phyloP scores from a whole-genome alignment of 2,888 invertebrate species.

The Lasioglossum figueresi region DNA sequence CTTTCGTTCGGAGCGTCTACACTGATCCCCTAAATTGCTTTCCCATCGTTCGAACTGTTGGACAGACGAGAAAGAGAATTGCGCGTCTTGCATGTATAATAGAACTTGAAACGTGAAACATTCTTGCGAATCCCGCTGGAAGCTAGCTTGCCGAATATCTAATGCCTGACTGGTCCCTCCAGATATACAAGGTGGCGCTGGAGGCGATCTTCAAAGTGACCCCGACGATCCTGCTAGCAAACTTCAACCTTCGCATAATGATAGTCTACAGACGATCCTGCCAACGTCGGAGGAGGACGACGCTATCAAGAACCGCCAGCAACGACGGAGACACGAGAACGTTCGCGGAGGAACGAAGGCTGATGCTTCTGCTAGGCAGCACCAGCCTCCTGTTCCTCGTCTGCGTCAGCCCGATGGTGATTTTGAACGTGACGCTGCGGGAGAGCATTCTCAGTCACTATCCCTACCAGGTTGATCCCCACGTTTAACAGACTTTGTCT shows the following conservation, averaged over 20 bases:
- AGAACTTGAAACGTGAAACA: too few relatives aligned
- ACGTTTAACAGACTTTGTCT: background rate
- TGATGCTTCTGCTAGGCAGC: conserved; percentile 88
- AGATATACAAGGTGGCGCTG: conserved; percentile 87
- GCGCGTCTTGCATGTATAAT: too few relatives aligned
- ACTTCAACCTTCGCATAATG: conserved; percentile 88
- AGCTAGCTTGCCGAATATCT: background rate
- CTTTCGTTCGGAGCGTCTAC: background rate
- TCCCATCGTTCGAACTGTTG: background rate
- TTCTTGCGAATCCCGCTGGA: background rate
- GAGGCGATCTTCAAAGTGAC: conserved; percentile 88
- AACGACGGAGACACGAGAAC: conserved; percentile 88
- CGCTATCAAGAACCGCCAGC: conserved; percentile 86
- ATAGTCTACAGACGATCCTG: conserved; percentile 88
- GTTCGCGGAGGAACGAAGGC: conserved; percentile 88
- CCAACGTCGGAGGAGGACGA: conserved; percentile 88
- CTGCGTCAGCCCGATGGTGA: conserved; percentile 90
- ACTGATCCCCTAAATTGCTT: background rate
- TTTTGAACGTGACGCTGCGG: conserved; percentile 88
- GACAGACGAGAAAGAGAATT: too few relatives aligned
- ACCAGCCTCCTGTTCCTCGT: conserved; percentile 89
- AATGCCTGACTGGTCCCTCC: background rate
- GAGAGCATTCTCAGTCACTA: conserved; percentile 87
- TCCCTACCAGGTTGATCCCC: conserved; percentile 86
- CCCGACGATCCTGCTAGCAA: conserved; percentile 88